Evolutionary conservation across 2,888 invertebrate species (phyloP).

Genomic region (Eurytoma californica): DNA sequence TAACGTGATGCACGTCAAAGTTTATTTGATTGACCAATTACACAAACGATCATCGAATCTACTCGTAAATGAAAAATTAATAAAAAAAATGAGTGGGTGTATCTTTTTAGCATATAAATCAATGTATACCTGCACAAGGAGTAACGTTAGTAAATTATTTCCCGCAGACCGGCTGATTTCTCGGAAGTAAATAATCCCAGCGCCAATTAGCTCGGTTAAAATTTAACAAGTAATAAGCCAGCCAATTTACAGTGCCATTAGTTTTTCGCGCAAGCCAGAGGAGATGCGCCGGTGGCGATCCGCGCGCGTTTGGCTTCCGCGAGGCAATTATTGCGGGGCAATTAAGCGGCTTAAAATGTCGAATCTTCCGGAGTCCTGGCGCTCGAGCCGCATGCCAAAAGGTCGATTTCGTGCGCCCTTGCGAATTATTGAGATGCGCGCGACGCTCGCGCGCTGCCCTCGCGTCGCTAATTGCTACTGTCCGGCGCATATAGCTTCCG

Average conservation of each 20-base stretch:
- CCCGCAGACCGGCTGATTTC: too few relatives aligned
- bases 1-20: too few relatives aligned
- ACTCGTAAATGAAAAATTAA: too few relatives aligned
- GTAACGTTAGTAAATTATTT: too few relatives aligned
- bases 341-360: conserved; percentile 26
- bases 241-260: conserved; percentile 5
- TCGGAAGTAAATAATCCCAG: too few relatives aligned
- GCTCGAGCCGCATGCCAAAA: conserved; percentile 12
- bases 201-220: neutral
- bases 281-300: conserved; percentile 3
- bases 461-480: conserved; percentile 30
- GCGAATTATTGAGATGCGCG: conserved; percentile 44
- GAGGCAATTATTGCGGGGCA: conserved; percentile 28
- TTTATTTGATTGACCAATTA: too few relatives aligned
- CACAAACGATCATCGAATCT: too few relatives aligned
- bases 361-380: neutral
- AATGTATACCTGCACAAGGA: too few relatives aligned
- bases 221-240: conserved; percentile 3
- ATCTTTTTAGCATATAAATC: too few relatives aligned
- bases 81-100: too few relatives aligned
- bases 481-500: too few relatives aligned
- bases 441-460: neutral
- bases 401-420: conserved; percentile 29
- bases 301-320: conserved; percentile 16
- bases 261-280: conserved; percentile 2